These are phyloP conservation scores for Heteromyza rotundicornis DNA, from an alignment of 2,888 invertebrate genomes.

Conservation along the genomic window DNA sequence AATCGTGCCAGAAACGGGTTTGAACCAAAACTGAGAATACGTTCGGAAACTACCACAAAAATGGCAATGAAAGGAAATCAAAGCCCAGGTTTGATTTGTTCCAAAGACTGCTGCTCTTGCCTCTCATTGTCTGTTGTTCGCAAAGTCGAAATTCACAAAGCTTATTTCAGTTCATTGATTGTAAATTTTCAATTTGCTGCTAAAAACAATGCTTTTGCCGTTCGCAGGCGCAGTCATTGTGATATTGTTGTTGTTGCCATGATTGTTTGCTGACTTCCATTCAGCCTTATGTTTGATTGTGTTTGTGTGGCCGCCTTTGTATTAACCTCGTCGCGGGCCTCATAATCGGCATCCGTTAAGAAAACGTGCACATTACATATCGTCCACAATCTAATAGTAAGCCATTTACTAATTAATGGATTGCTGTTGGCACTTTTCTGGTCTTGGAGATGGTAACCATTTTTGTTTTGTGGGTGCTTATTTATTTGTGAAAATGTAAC, in stretches of 20 bases:
- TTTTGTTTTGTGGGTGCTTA: no score
- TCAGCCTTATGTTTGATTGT: neutral
- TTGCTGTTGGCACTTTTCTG: neutral
- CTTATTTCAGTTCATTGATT: constrained; percentile 20
- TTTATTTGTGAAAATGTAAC: no score
- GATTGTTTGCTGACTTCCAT: neutral
- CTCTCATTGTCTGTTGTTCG: neutral
- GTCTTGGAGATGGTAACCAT: neutral
- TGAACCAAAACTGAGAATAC: no score
- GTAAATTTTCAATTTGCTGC: constrained; percentile 23
- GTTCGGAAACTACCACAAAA: no score
- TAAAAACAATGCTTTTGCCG: neutral
- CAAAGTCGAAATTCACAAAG: neutral
- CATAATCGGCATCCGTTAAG: neutral
- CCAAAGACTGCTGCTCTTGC: no score
- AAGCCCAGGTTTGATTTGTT: no score
- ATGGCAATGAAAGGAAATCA: no score
- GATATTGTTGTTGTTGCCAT: neutral
- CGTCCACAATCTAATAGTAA: neutral
- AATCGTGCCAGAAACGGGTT: neutral
- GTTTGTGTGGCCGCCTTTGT: no score
- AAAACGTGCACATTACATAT: neutral
- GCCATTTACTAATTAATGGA: neutral
- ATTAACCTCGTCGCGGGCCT: no score
- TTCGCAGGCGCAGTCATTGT: neutral